Evolutionary conservation across 64 coral and sea anemone species (phyloP), one percentile per base, ranked within the genome.

Genomic region (Exaiptasia diaphana): DNA sequence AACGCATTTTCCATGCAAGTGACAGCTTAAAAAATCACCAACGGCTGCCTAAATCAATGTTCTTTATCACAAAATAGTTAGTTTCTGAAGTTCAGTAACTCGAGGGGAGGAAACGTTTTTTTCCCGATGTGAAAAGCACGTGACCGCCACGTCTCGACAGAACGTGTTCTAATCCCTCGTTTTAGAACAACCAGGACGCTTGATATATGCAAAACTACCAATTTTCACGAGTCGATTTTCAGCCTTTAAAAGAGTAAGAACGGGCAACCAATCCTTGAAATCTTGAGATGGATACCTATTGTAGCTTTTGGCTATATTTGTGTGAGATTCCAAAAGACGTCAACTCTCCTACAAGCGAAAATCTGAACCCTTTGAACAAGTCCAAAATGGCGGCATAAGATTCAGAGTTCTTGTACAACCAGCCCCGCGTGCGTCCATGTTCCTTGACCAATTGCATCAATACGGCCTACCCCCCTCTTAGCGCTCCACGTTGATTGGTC

Each of bases 121-220:
- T 94, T 73, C 77, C 72, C 82, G 80, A 61, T 78, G 35, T 86
- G 83, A 73, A 39, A 77, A 94, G 77, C 91, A 94, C 91, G 91
- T 94, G 91, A 94, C 91, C 91, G 91, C 91, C 91, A 94, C 91
- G 91, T 94, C 91, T 94, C 81, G 91, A 83, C 85, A 41, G 91
- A 87, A 83, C 91, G 91, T 94, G 91, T 94, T 94, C 91, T 94
- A 94, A 90, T 89, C 80, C 62, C 74, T 83, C 91, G 85, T 74
- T 78, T 81, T 88, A 81, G 91, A 93, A 94, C 91, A 89, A 55
- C 73, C 91, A 81, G 46, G 78, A 89, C 64, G 67, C 85, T 94
- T 94, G 91, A 94, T 94, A 85, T 94, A 94, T 94, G 91, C 91
- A 94, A 89, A 94, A 90, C 64, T 74, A 77, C 74, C 80, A 65